Evolutionary conservation across 2,888 invertebrate genomes (phyloP), one percentile per base, ranked within the genome.

Genomic region (Amblyjoppa fuscipennis): DNA sequence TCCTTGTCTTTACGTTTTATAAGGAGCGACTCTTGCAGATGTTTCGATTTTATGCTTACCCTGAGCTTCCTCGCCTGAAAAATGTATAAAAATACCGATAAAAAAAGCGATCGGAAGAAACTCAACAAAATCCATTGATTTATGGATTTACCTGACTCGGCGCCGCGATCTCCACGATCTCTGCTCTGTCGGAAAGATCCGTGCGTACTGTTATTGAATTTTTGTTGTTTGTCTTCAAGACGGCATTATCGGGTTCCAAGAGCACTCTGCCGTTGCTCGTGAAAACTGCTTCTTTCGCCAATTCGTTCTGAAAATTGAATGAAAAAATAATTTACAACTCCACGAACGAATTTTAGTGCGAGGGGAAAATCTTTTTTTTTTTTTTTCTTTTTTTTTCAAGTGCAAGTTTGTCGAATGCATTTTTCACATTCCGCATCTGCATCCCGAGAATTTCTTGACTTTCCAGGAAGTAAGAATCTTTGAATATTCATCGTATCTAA

Each of bases 241-340:
- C 75, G 11, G 70, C 81, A 13, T 79, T 78, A 16, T 88, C 88
- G 31, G 87, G 79, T 56, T 81, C 84, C 73, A 87, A 64, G 9
- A 78, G 81, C 16, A 85, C 78, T 2, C 66, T 78, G 45, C 87
- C 87, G 53, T 87, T 85, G 61, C 83, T 88, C 16, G 89, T 74
- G 45, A 88, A 87, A n/a, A 87, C 84, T 5, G 88, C 84, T 88
- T 89, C 88, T 6, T 86, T 88, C 28, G 89, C 89, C 83, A 89
- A 81, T 86, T 89, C 88, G 69, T 89, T 89, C 89, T 89, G 76
- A 20, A 66, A 87, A 66, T 70, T 66, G 59, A 51, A 34, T 38
- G 59, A 0, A 25, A 56, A 59, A 25, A 11, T 25, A 59, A 28
- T 25, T 9, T 59, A 25, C 11, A 59, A 11, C 28, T 28, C 9